Conservation (phyloP, 2,888 invertebrate species). For the Drosophila prolongata region DNA sequence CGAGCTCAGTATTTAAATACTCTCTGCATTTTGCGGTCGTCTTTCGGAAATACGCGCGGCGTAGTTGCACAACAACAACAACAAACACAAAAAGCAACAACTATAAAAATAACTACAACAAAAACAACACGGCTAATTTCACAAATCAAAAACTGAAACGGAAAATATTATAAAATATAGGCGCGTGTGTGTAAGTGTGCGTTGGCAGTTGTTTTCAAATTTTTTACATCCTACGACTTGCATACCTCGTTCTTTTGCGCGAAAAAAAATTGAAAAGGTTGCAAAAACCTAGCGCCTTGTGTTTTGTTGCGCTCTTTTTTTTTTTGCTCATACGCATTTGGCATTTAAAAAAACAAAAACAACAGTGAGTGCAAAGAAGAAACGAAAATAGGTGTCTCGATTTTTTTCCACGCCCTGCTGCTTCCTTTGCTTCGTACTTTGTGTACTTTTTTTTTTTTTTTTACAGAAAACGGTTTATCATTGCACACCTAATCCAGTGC, state of each 20-base stretch:
- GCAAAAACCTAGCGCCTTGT: constrained; percentile 11
- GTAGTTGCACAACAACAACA: constrained; percentile 51
- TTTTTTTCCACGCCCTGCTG: constrained; percentile 24
- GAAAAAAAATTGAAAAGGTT: constrained; percentile 1
- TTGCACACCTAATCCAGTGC: constrained; percentile 32
- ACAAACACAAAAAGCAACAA: constrained; percentile 19
- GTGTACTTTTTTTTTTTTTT: constrained; percentile 26
- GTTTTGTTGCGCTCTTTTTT: constrained; percentile 21
- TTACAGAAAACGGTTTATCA: constrained; percentile 18
- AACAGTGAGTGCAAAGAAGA: constrained; percentile 21
- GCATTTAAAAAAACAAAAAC: constrained; percentile 25
- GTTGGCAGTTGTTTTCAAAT: constrained; percentile 9
- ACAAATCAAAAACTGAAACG: constrained; percentile 35
- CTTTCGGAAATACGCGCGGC: constrained; percentile 68
- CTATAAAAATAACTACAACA: constrained; percentile 15
- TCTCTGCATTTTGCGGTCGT: constrained; percentile 75
- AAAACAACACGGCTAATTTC: constrained; percentile 24
- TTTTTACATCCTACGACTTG: background rate
- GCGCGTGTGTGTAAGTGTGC: constrained; percentile 25
- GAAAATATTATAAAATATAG: constrained; percentile 44
- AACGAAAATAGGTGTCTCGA: constrained; percentile 39
- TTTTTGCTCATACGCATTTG: constrained; percentile 17
- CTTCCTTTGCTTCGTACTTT: constrained; percentile 29
- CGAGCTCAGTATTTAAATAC: constrained; percentile 71
- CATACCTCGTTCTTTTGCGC: constrained; percentile 1